These are phyloP conservation scores for Schlechtendalia chinensis DNA, from an alignment of 1,140 invertebrate species.

Conservation along the genomic window DNA sequence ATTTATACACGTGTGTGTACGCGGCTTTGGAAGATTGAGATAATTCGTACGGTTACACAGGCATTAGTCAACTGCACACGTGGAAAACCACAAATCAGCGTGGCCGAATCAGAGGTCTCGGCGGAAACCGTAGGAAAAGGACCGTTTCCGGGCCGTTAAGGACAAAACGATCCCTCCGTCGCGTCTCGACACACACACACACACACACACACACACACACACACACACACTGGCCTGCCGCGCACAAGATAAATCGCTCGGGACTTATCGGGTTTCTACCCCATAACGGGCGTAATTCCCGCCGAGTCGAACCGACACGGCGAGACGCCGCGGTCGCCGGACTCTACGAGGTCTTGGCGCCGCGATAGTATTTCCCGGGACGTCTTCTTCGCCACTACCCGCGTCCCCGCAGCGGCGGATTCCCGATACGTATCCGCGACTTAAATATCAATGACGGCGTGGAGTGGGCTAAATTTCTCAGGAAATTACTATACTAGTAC, in stretches of 20 bases:
- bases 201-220: too few relatives aligned
- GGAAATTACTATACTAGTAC: too few relatives aligned
- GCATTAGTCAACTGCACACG: conserved; percentile 43
- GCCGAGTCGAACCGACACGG: too few relatives aligned
- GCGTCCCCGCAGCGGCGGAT: background rate
- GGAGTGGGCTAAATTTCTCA: too few relatives aligned
- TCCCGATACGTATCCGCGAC: too few relatives aligned
- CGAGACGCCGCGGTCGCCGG: too few relatives aligned
- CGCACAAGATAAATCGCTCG: conserved; percentile 36
- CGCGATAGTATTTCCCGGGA: too few relatives aligned
- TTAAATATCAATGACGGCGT: too few relatives aligned
- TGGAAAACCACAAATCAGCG: conserved; percentile 40
- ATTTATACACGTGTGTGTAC: too few relatives aligned
- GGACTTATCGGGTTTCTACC: conserved; percentile 40
- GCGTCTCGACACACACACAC: conserved; percentile 22
- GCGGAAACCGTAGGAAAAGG: conserved; percentile 21
- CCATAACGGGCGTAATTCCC: conserved; percentile 18
- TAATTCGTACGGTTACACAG: conserved; percentile 32
- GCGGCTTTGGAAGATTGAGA: background rate
- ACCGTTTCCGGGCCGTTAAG: conserved; percentile 39
- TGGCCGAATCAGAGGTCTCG: conserved; percentile 23
- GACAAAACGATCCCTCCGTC: conserved; percentile 30
- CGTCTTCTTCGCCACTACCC: background rate
- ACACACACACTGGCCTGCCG: too few relatives aligned
- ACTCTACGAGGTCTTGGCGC: too few relatives aligned